Evolutionary conservation across 2,113 vertebrate genomes (phyloP), one percentile per base, ranked within the genome.

Genomic region (Bubo bubo): DNA sequence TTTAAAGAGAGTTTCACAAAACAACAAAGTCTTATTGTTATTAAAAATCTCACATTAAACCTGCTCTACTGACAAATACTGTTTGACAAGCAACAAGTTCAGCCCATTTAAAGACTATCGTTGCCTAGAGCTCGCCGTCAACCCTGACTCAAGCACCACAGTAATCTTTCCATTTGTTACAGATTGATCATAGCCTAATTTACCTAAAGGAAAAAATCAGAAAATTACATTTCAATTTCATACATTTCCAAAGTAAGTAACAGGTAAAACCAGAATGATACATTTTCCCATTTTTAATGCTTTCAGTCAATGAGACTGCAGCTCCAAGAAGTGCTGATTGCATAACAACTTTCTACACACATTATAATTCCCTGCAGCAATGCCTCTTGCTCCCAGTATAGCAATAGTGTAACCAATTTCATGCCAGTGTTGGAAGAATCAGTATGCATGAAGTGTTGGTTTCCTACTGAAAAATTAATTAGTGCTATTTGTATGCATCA

Each of bases 381-480:
- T 2, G 52, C 75, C 13, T 23, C 81, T 79, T 60, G 26, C 15
- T 95, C 88, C 93, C 75, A 47, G 60, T 41, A 70, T 2, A 86
- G 86, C 88, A 86, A 18, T 26, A 56, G 41, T 53, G 84, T 52
- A 88, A 94, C 87, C 70, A 60, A 75, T 72, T 90, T 87, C 90
- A 53, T 35, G 86, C 90, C 89, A 86, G 63, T 18, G 24, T 5
- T 58, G 76, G 34, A 72, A 27, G n/a, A 93, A 92, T 95, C 95
- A 53, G 95, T 83, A 96, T 93, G 95, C 95, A 76, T 28, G 8
- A 71, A 30, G 79, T 12, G 34, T 70, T 50, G 70, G 76, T 58
- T 88, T 91, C 81, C 94, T 63, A 81, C 86, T 93, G 97, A 95
- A 95, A 97, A 97, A 95, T 96, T 97, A 94, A 97, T 96, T 92